Conservation (phyloP, 1,140 invertebrate genomes). For the Phthorimaea operculella region DNA sequence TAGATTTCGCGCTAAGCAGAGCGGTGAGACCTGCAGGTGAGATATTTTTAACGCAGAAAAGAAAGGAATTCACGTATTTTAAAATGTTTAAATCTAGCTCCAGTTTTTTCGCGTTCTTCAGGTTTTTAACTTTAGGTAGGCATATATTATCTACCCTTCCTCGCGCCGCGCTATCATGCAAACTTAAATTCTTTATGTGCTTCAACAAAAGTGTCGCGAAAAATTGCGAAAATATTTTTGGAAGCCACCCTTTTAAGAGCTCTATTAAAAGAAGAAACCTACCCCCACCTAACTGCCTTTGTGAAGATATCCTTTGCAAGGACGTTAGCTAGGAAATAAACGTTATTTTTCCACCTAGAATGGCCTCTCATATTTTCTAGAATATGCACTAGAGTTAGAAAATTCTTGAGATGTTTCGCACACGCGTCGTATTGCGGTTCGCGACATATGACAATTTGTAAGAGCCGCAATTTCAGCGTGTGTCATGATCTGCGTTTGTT, state of each 20-base stretch:
- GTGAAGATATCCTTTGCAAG: conserved; percentile 8
- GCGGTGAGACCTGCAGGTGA: too few relatives aligned
- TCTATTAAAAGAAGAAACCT: conserved; percentile 28
- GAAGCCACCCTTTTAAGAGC: conserved; percentile 21
- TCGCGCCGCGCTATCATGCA: background rate
- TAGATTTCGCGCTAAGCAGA: too few relatives aligned
- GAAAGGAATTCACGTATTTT: too few relatives aligned
- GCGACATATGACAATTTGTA: too few relatives aligned
- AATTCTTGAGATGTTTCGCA: background rate
- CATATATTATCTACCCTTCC: too few relatives aligned
- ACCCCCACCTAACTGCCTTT: conserved; percentile 18
- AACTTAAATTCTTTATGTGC: conserved; percentile 10
- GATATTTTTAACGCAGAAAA: too few relatives aligned
- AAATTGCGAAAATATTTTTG: conserved; percentile 21
- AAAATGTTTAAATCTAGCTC: too few relatives aligned
- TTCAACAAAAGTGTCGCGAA: conserved; percentile 17
- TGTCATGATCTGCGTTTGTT: too few relatives aligned
- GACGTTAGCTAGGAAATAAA: conserved; percentile 12
- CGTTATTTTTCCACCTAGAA: conserved; percentile 3
- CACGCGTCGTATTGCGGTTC: too few relatives aligned
- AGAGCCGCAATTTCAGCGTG: too few relatives aligned
- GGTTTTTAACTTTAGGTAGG: too few relatives aligned
- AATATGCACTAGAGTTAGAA: background rate
- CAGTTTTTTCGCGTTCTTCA: too few relatives aligned
- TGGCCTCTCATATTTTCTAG: background rate